Evolutionary conservation across 1,140 invertebrate genomes (phyloP), one percentile per base, ranked within the genome.

Genomic region (Papilio xuthus): DNA sequence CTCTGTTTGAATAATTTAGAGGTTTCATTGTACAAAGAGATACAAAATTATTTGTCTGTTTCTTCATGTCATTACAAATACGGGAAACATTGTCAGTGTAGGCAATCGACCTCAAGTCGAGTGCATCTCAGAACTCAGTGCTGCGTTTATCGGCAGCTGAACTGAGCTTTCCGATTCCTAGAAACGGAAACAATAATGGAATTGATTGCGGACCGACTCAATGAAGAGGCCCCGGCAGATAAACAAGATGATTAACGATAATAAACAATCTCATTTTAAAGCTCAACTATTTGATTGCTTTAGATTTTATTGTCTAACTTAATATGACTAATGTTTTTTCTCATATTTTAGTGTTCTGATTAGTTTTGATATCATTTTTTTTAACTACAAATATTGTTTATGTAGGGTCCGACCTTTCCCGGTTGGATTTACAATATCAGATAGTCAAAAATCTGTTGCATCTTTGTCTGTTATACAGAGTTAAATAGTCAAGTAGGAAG

Each of bases 181-280:
- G 80, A 82, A 86, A 80, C 81, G 88, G 88, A 88, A 84, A 86
- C 81, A 88, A 87, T 86, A 84, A 81, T 85, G 82, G 86, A 82
- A 83, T 84, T 85, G 88, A 86, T 88, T 88, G 83, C 84, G 78
- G 72, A 75, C 70, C 79, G 78, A 28, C 20, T 71, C 63, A 70
- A 71, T 79, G 77, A 73, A 72, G 69, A 20, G 70, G 12, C 32
- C 37, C 20, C n/a, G n/a, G 4, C 1, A 73, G 42, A 78, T 82
- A 79, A 82, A 83, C 77, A 81, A 83, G 50, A 81, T 80, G 80
- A 83, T 84, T 82, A 75, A 80, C 15, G 70, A 80, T 77, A 86
- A 82, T 82, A 82, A 83, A 84, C 81, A 83, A 82, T 86, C 77
- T 78, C 56, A 83, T 81, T 77, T 60, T 56, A 81, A 78, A 78